Base-by-base conservation (phyloP, 2,888 invertebrate species). In the Synergus gifuensis region DNA sequence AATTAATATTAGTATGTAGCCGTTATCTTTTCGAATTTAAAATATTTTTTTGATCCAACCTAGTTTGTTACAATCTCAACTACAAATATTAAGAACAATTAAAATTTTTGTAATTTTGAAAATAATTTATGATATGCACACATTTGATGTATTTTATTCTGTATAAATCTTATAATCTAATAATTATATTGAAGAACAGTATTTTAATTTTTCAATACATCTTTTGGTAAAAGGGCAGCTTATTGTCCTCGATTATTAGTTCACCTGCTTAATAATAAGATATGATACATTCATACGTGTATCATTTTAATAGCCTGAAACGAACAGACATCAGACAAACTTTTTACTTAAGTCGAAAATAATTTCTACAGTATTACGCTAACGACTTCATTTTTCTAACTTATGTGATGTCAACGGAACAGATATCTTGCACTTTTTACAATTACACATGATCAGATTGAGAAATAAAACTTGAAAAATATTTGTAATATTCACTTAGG, bases 131-230 rank as follows among this genome's bases (percentile, higher is more conserved):
- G 54, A 54, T 54, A 54, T 54, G 54, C 54, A 54, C n/a, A 9
- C 54, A 54, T 54, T 54, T 54, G n/a, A 9, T 3, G 54, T n/a
- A 8, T n/a, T 54, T 54, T 54, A 54, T 54, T 54, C 9, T 54
- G n/a, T 54, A 54, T n/a, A n/a, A 54, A n/a, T 9, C 54, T 54
- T 54, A 54, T 54, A 54, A 54, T 9, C n/a, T n/a, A 54, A 54
- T n/a, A 54, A 54, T 54, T n/a, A 54, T 54, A n/a, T n/a, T 18
- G 8, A 54, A n/a, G n/a, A 9, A n/a, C 54, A n/a, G n/a, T 54
- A n/a, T 54, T 54, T 54, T 54, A n/a, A 54, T n/a, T n/a, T n/a
- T 54, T n/a, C 54, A 54, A n/a, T 54, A 54, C 54, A 54, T 54
- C 8, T n/a, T 54, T 54, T 54, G 54, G n/a, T n/a, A 54, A n/a